A percentile compares a stretch with the other conserved stretches of the same genome.
Conservation (phyloP, 2,888 invertebrate genomes). For the Pristionchus entomophagus region DNA sequence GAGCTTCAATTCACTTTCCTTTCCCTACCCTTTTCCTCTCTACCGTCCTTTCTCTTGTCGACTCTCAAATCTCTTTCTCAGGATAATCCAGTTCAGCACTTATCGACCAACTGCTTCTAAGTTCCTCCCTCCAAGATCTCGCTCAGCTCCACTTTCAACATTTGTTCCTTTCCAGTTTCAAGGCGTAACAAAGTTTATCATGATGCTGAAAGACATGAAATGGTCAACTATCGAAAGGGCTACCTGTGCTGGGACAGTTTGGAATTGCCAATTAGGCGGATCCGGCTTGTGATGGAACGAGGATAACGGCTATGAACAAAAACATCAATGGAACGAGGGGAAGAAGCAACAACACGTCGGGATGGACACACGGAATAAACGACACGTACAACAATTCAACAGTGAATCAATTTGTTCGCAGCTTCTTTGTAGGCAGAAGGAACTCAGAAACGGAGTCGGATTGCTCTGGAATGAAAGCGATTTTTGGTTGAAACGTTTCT, state of each 20-base stretch:
- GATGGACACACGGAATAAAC: background rate
- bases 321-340: background rate
- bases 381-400: constrained; percentile 3
- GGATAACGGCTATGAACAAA: background rate
- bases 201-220: constrained; percentile 33
- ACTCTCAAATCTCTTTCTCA: background rate
- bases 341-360: background rate
- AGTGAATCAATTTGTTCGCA: background rate
- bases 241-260: constrained; percentile 13
- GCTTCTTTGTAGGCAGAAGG: background rate
- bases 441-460: background rate
- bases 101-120: constrained; percentile 19
- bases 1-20: constrained; percentile 26
- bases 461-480: background rate
- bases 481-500: too few relatives aligned
- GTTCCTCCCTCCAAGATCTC: background rate
- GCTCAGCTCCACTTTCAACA: background rate
- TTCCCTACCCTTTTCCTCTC: background rate
- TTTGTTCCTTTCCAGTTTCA: background rate
- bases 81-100: constrained; percentile 24
- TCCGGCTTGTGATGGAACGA: constrained; percentile 14
- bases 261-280: background rate
- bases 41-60: constrained; percentile 11
- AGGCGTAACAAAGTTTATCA: too few relatives aligned
- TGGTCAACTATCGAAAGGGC: constrained; percentile 13